Conservation (phyloP, 2,113 vertebrate species). For the Chaenocephalus aceratus region DNA sequence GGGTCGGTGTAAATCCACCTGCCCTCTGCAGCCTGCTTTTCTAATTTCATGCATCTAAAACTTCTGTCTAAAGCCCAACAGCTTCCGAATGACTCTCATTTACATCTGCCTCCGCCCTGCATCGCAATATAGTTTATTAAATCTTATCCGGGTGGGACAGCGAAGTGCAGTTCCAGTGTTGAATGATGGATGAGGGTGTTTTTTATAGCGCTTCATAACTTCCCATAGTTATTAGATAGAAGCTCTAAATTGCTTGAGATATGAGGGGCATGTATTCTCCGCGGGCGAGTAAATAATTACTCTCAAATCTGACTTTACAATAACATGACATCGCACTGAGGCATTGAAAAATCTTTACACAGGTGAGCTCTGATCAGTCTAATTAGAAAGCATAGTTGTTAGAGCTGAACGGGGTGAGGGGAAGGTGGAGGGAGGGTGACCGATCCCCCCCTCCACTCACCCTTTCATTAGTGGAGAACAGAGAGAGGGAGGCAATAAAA, state of each 20-base stretch:
- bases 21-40: slow-evolving; percentile 31
- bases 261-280: slow-evolving; percentile 32
- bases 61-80: slow-evolving; percentile 61
- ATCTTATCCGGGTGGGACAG: slow-evolving; percentile 54
- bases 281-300: slow-evolving; percentile 55
- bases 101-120: slow-evolving; percentile 46
- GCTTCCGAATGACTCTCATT: slow-evolving; percentile 63
- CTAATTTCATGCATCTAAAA: slow-evolving; percentile 72
- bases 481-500: slow-evolving; percentile 3
- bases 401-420: slow-evolving; percentile 14
- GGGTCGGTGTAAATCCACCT: slow-evolving; percentile 28
- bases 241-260: slow-evolving; percentile 38
- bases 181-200: slow-evolving; percentile 36
- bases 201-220: slow-evolving; percentile 62
- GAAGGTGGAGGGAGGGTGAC: not conserved
- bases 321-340: slow-evolving; percentile 46
- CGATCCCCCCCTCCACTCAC: not conserved
- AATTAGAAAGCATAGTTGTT: slow-evolving; percentile 53
- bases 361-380: slow-evolving; percentile 34
- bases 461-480: slow-evolving; percentile 45
- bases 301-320: slow-evolving; percentile 55
- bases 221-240: slow-evolving; percentile 58
- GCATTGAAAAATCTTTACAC: slow-evolving; percentile 20
- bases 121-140: slow-evolving; percentile 72
- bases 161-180: slow-evolving; percentile 28